Evolutionary conservation across 2,113 vertebrate genomes (phyloP).

Genomic region (Tenrec ecaudatus): DNA sequence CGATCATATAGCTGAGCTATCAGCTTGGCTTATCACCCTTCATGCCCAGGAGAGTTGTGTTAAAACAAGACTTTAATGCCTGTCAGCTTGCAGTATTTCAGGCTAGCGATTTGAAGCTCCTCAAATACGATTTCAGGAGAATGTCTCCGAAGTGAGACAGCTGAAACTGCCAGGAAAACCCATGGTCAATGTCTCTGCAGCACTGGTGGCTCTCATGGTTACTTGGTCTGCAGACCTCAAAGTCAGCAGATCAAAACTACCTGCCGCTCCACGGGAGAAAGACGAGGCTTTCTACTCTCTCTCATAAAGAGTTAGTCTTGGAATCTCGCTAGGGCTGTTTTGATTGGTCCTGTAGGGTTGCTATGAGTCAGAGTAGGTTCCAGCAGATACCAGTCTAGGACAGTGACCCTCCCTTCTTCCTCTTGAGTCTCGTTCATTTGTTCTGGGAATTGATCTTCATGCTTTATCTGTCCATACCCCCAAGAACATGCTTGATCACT

Average conservation of each 20-base stretch:
- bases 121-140: neutral
- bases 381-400: neutral
- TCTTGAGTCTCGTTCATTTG: neutral
- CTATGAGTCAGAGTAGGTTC: too few species aligned
- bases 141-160: neutral
- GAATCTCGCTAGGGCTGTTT: too few species aligned
- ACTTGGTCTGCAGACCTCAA: too few species aligned
- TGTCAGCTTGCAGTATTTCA: neutral
- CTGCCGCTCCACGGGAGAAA: too few species aligned
- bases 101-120: neutral
- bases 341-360: too few species aligned
- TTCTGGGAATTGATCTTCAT: neutral
- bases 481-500: neutral
- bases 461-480: neutral
- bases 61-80: slow-evolving; percentile 2
- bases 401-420: neutral
- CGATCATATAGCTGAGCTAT: neutral
- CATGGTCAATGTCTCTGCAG: neutral
- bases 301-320: too few species aligned
- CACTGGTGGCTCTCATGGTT: too few species aligned
- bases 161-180: neutral
- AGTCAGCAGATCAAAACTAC: too few species aligned
- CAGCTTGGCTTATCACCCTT: neutral
- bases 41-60: neutral
- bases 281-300: too few species aligned